Percentiles rank a stretch among this genome's conserved stretches.
Conservation (phyloP, 2,797 vertebrate genomes). For the Halcyon chelicuti region DNA sequence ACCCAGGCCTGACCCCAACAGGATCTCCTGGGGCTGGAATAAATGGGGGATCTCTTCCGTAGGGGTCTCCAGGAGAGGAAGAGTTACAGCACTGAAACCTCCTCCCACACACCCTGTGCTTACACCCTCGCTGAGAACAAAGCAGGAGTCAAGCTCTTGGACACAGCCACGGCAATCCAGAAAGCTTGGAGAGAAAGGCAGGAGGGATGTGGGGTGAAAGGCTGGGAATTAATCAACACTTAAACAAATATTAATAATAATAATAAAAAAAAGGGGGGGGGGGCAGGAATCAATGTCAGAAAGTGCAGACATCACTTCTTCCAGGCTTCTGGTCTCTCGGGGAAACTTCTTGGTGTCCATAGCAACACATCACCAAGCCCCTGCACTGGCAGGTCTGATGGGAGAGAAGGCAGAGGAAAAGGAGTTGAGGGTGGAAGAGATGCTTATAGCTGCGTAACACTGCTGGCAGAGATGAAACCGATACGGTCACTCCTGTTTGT, state of each 20-base stretch:
- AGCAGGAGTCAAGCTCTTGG: constrained; percentile 34
- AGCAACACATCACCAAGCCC: constrained; percentile 61
- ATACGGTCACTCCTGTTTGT: not conserved
- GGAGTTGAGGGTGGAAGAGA: not conserved
- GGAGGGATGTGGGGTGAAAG: not conserved
- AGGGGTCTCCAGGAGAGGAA: constrained; percentile 11
- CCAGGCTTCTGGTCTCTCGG: constrained; percentile 45
- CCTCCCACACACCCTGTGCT: not conserved
- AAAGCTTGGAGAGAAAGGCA: not conserved
- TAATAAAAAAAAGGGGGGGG: not conserved
- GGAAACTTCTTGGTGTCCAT: constrained; percentile 70
- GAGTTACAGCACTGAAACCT: constrained; percentile 18
- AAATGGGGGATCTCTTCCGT: not conserved
- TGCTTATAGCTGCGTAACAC: not conserved
- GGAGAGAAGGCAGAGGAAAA: not conserved
- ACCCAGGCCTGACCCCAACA: not conserved
- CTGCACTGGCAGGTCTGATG: not conserved
- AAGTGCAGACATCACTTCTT: constrained; percentile 36
- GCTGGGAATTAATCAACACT: constrained; percentile 11
- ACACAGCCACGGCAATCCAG: not conserved
- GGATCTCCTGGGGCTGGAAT: not conserved
- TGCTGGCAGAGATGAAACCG: not conserved
- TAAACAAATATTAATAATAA: not conserved
- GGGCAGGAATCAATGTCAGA: not conserved
- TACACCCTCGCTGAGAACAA: not conserved